Percentiles rank a stretch among this genome's conserved stretches.
phyloP scores from a whole-genome alignment of 37 sponge, comb jelly and placozoan genomes.

The Spongilla lacustris region DNA sequence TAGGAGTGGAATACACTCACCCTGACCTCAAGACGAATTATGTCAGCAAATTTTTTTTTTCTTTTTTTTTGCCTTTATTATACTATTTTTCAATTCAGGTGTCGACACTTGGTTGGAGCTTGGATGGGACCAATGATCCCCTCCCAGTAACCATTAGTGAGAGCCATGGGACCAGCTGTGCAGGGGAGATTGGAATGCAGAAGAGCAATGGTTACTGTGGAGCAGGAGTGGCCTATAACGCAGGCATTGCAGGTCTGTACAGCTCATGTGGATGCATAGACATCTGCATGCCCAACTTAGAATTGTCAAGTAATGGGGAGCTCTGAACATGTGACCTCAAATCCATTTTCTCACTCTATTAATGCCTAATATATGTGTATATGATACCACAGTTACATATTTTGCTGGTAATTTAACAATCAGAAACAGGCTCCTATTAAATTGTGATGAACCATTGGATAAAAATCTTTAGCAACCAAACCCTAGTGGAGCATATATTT shows the following conservation, averaged over 20 bases:
- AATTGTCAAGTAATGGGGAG: too few species aligned
- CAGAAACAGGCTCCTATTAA: too few species aligned
- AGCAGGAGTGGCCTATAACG: constrained; percentile 78
- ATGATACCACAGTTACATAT: too few species aligned
- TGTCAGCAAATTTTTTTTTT: constrained; percentile 26
- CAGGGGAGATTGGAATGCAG: constrained; percentile 76
- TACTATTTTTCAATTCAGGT: neutral
- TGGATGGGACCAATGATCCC: constrained; percentile 40
- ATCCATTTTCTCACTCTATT: too few species aligned
- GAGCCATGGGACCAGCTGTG: constrained; percentile 90
- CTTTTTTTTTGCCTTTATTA: neutral
- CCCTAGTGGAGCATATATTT: too few species aligned
- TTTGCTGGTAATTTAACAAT: too few species aligned
- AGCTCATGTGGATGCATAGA: too few species aligned
- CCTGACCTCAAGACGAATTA: constrained; percentile 76
- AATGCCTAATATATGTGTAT: too few species aligned
- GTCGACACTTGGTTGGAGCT: neutral
- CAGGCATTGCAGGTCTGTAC: constrained; percentile 83
- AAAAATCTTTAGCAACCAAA: too few species aligned
- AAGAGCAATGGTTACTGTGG: constrained; percentile 70
- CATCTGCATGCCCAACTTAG: too few species aligned
- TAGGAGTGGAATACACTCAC: constrained; percentile 72
- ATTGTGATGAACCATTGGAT: too few species aligned
- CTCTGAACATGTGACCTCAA: too few species aligned
- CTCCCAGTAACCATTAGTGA: constrained; percentile 72